Base-by-base conservation (phyloP, 2,888 invertebrate genomes). In the Pelosia muscerda region DNA sequence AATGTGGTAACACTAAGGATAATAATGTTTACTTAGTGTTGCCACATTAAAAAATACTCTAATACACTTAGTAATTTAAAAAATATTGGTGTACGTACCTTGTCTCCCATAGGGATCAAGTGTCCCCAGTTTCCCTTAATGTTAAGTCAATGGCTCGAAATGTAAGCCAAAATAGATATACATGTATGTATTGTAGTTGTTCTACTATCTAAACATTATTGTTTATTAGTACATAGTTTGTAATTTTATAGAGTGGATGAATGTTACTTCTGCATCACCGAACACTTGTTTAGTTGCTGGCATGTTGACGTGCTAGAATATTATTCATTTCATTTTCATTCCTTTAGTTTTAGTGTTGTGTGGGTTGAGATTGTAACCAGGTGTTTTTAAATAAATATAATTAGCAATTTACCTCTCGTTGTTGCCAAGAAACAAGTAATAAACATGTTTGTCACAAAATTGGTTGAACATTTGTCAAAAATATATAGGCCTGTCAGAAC, bases 311-410 rank as follows among this genome's bases (percentile, higher is more conserved):
- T 80, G 76, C 65, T 58, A 73, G 63, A 49, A 61, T 73, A 73
- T 68, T 68, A 65, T 59, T 75, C 81, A 74, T 74, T 23, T 72
- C 74, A 78, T 79, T 76, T 62, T 71, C 76, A 78, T 81, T 78
- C 34, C 66, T 61, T 15, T 69, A 73, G 53, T 31, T 65, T 59
- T 66, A 70, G 59, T 54, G 38, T 67, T 66, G 58, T 38, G 57
- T 68, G 65, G 38, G 66, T 54, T 66, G 71, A 73, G 68, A 58
- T 49, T 49, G 38, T 74, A 71, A 69, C 55, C 61, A 71, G 62
- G 55, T 13, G 3, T 59, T 58, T 42, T 28, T n/a, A 23, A 22
- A 19, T 9, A 1, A 26, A 13, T n/a, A 2, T 13, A 23, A 10
- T 2, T n/a, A n/a, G n/a, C n/a, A n/a, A n/a, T n/a, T n/a, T n/a